Evolutionary conservation across 2,797 vertebrate species (phyloP).

Genomic region (Pelobates cultripes): DNA sequence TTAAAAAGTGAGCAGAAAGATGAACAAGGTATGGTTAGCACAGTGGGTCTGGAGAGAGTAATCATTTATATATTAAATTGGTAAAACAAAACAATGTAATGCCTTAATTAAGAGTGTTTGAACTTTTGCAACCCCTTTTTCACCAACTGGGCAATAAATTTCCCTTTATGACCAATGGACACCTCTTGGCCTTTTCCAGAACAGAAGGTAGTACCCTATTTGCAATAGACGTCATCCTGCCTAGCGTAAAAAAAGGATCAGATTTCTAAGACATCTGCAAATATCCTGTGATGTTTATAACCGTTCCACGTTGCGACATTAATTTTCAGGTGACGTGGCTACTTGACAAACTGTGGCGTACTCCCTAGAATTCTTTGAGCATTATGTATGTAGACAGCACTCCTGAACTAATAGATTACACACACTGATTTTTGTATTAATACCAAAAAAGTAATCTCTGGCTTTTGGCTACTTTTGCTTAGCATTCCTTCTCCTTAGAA

Average conservation of each 20-base stretch:
- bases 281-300: neutral
- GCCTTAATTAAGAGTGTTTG: no score
- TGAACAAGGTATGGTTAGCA: no score
- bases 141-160: neutral
- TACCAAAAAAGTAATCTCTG: conserved; percentile 22
- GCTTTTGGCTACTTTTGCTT: conserved; percentile 23
- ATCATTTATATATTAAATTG: no score
- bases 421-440: conserved; percentile 37
- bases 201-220: neutral
- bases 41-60: no score
- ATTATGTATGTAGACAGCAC: conserved; percentile 4
- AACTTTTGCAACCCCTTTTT: neutral
- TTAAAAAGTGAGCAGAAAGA: no score
- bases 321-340: conserved; percentile 6
- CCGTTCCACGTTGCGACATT: neutral
- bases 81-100: no score
- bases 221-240: no score
- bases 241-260: neutral
- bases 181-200: neutral
- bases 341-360: neutral
- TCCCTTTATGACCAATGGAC: neutral
- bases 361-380: conserved; percentile 22
- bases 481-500: conserved; percentile 42
- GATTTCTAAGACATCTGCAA: neutral
- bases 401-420: conserved; percentile 38